A percentile compares a stretch with the other conserved stretches of the same genome.
phyloP scores from a whole-genome alignment of 2,888 invertebrate genomes.

The Conomelus anceps region DNA sequence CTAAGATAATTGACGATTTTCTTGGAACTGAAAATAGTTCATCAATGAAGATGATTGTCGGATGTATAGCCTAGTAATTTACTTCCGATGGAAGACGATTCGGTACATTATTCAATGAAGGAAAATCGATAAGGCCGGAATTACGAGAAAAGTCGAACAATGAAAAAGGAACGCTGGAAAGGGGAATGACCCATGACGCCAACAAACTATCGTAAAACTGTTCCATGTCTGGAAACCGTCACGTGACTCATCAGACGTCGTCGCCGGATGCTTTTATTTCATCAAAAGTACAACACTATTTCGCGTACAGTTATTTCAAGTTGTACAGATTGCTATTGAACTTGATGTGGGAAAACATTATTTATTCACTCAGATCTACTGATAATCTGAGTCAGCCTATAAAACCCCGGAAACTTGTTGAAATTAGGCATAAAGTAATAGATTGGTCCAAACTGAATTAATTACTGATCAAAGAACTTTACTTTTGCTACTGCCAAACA shows the following conservation, averaged over 20 bases:
- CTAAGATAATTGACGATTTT: too few relatives aligned
- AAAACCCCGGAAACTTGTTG: too few relatives aligned
- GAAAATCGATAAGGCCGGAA: neutral
- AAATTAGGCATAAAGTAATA: too few relatives aligned
- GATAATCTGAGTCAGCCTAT: too few relatives aligned
- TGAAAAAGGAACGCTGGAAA: neutral
- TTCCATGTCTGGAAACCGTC: neutral
- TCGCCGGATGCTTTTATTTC: neutral
- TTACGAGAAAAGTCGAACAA: neutral
- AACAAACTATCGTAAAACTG: neutral
- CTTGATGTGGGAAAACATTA: neutral
- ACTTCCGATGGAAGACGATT: neutral
- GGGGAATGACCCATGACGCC: constrained; percentile 13
- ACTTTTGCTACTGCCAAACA: too few relatives aligned
- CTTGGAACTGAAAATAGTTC: too few relatives aligned
- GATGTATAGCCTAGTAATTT: neutral
- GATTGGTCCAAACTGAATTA: too few relatives aligned
- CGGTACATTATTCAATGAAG: neutral
- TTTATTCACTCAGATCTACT: too few relatives aligned
- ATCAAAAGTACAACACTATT: neutral
- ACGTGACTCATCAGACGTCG: neutral
- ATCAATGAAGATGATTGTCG: neutral
- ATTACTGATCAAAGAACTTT: too few relatives aligned
- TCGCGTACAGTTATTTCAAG: too few relatives aligned
- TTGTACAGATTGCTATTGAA: neutral